Evolutionary conservation across 2,113 vertebrate genomes (phyloP).

Genomic region (Tor tambroides): DNA sequence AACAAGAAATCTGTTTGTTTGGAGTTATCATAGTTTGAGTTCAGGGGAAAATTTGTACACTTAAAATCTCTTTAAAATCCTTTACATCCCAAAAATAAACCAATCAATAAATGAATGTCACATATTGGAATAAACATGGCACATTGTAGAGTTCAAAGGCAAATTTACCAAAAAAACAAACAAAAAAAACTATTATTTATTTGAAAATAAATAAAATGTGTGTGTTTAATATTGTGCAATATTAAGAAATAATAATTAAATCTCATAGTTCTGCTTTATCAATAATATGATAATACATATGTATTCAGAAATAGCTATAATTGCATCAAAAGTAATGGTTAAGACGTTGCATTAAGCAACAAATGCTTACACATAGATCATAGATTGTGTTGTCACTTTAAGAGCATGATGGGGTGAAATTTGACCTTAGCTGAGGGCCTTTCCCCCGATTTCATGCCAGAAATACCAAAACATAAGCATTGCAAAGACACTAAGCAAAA

Average conservation of each 20-base stretch:
- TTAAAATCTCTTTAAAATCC: background rate
- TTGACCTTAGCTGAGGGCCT: constrained; percentile 62
- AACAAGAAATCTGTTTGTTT: background rate
- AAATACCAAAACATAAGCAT: constrained; percentile 11
- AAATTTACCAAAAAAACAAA: background rate
- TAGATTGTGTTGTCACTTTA: constrained; percentile 63
- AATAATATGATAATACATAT: background rate
- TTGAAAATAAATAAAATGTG: background rate
- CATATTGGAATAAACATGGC: background rate
- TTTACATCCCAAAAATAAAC: background rate
- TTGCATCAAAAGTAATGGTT: background rate
- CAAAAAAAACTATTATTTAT: background rate
- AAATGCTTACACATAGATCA: constrained; percentile 12
- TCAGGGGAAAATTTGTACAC: background rate
- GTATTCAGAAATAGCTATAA: background rate
- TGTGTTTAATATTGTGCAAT: background rate
- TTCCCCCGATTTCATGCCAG: constrained; percentile 48
- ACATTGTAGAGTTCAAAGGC: background rate
- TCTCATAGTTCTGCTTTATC: background rate
- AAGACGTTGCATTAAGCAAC: constrained; percentile 22
- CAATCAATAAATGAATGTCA: too few species aligned
- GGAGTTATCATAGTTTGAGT: background rate
- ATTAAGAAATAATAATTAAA: background rate
- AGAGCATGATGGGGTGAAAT: constrained; percentile 69
- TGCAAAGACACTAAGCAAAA: background rate